Evolutionary conservation across 2,113 vertebrate species (phyloP).

Genomic region (Hyperopisus bebe): DNA sequence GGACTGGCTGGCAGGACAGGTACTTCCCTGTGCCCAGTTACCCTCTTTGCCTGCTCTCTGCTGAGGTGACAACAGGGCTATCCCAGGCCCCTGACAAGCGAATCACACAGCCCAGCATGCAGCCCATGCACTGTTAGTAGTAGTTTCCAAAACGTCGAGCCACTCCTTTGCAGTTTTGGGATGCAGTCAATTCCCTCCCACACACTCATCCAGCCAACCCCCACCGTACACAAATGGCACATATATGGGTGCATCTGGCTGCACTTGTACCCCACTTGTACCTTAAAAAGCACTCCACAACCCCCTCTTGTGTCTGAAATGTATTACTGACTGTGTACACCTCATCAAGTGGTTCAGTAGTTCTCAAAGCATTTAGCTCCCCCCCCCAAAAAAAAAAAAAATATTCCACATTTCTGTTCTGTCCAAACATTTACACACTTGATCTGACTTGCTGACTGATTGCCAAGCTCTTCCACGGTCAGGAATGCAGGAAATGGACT

Average conservation of each 20-base stretch:
- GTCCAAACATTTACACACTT: not conserved
- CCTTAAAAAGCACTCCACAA: slow-evolving; percentile 36
- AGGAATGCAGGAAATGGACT: not conserved
- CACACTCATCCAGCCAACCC: not conserved
- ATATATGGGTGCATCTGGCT: not conserved
- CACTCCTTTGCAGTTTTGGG: not conserved
- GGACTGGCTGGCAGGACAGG: not conserved
- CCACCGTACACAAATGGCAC: not conserved
- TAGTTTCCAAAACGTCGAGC: not conserved
- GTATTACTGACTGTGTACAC: slow-evolving; percentile 42
- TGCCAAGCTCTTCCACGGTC: not conserved
- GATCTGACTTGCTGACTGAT: not conserved
- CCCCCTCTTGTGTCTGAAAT: slow-evolving; percentile 47
- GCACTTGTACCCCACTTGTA: not conserved
- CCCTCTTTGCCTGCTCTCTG: not conserved
- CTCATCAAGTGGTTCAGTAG: slow-evolving; percentile 30
- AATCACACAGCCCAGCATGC: not conserved
- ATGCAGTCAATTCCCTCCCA: not conserved
- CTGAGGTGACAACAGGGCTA: not conserved
- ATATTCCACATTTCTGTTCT: not conserved
- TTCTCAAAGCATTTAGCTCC: not conserved
- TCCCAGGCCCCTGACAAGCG: not conserved
- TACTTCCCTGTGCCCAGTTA: not conserved
- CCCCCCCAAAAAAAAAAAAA: not conserved
- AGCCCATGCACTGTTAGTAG: not conserved